Evolutionary conservation across 1,140 invertebrate genomes (phyloP).

Genomic region (Aphelinus atriplicis): DNA sequence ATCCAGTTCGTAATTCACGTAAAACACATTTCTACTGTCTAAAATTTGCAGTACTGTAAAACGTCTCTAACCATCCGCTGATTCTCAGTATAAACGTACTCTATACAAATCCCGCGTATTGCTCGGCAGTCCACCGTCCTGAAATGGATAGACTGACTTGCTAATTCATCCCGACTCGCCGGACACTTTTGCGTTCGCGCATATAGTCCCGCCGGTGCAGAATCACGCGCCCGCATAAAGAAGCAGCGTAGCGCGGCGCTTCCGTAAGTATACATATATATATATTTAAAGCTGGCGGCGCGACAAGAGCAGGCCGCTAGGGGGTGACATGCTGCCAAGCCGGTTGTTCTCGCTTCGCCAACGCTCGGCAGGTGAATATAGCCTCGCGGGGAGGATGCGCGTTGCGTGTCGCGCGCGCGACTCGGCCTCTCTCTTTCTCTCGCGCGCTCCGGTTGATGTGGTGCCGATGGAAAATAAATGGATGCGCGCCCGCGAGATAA

Average conservation of each 20-base stretch:
- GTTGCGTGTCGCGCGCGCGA: conserved; percentile 10
- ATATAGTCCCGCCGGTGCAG: not conserved
- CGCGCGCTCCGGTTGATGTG: not conserved
- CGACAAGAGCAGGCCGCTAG: conserved; percentile 59
- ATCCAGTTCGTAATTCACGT: too few relatives aligned
- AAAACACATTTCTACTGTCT: too few relatives aligned
- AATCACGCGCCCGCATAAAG: conserved; percentile 29
- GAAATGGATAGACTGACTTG: too few relatives aligned
- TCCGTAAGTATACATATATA: conserved; percentile 29
- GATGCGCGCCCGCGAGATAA: not conserved
- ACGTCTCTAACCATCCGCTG: too few relatives aligned
- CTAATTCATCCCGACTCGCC: too few relatives aligned
- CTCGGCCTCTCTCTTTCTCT: too few relatives aligned
- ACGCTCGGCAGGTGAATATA: conserved; percentile 32
- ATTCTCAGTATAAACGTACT: too few relatives aligned
- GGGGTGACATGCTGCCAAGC: conserved; percentile 64
- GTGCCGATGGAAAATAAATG: conserved; percentile 16
- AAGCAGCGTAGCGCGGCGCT: conserved; percentile 35
- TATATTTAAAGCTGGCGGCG: conserved; percentile 44
- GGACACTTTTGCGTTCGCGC: too few relatives aligned
- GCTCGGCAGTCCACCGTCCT: too few relatives aligned
- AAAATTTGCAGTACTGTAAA: too few relatives aligned
- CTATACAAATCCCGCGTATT: too few relatives aligned
- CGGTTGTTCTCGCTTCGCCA: conserved; percentile 49
- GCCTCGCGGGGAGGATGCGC: conserved; percentile 6